phyloP scores from a whole-genome alignment of 2,797 vertebrate genomes.

The Urosaurus nigricauda region DNA sequence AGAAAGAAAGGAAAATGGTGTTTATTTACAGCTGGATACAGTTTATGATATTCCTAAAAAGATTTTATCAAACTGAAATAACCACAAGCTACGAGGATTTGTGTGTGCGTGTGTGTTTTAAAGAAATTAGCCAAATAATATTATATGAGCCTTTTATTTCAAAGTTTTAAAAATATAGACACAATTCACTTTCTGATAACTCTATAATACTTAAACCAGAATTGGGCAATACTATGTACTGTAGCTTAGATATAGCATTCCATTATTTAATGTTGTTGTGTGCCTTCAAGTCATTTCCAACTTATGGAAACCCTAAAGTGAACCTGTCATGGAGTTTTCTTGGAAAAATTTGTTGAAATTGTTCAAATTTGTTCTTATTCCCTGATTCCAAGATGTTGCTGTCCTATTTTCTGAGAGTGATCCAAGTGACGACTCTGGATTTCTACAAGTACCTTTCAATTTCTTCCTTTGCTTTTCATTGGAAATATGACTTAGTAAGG shows the following conservation, averaged over 20 bases:
- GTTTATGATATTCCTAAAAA: conserved; percentile 42
- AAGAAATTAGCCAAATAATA: background rate
- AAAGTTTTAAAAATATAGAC: background rate
- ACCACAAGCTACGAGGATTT: background rate
- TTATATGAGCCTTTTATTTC: background rate
- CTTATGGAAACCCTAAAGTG: no score
- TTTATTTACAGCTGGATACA: conserved; percentile 42
- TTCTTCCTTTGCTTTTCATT: background rate
- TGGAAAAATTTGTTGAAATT: no score
- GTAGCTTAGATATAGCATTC: no score
- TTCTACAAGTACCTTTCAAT: background rate
- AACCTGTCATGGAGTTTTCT: no score
- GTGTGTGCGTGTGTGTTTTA: background rate
- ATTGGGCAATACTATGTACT: no score
- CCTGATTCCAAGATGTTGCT: background rate
- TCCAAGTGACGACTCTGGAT: background rate
- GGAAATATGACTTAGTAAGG: background rate
- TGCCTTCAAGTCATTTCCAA: no score
- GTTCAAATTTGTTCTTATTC: background rate
- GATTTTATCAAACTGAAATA: background rate
- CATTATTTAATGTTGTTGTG: no score
- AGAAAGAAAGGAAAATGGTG: background rate
- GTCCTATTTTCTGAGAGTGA: background rate
- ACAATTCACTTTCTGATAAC: fast-evolving
- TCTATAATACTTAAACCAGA: conserved; percentile 6